Evolutionary conservation across 2,797 vertebrate species (phyloP).

Genomic region (Myoxocephalus aenaeus): DNA sequence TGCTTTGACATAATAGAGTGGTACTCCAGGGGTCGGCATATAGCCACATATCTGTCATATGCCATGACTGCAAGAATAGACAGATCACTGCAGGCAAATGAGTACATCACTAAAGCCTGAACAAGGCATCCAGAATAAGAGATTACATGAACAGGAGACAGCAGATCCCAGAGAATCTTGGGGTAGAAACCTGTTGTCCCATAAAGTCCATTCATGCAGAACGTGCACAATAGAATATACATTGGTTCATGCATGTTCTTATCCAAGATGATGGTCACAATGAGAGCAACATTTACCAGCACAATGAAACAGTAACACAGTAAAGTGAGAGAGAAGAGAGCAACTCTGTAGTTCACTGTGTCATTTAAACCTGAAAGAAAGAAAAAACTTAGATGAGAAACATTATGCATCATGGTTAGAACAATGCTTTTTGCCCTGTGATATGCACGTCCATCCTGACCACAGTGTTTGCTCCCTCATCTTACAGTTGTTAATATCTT

Average conservation of each 20-base stretch:
- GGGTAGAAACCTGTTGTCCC: slow-evolving; percentile 62
- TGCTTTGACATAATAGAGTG: slow-evolving; percentile 58
- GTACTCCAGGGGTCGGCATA: slow-evolving; percentile 57
- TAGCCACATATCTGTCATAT: slow-evolving; percentile 66
- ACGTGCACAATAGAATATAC: slow-evolving; percentile 59
- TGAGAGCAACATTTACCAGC: slow-evolving; percentile 34
- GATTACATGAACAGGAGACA: slow-evolving; percentile 55
- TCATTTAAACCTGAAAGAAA: slow-evolving; percentile 62
- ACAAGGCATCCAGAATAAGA: slow-evolving; percentile 59
- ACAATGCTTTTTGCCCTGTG: background rate
- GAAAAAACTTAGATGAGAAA: slow-evolving; percentile 40
- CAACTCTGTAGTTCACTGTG: slow-evolving; percentile 24
- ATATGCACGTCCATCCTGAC: background rate
- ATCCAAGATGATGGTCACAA: slow-evolving; percentile 46
- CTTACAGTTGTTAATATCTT: no score
- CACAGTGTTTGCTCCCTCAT: no score
- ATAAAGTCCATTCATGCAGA: slow-evolving; percentile 61
- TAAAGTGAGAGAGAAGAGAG: slow-evolving; percentile 47
- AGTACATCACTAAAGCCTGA: slow-evolving; percentile 55
- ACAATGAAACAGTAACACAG: slow-evolving; percentile 41
- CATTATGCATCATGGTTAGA: slow-evolving; percentile 39
- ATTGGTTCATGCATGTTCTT: slow-evolving; percentile 64
- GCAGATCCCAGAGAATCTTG: slow-evolving; percentile 62
- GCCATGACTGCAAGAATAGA: slow-evolving; percentile 61
- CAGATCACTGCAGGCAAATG: slow-evolving; percentile 45